Evolutionary conservation across 2,113 vertebrate genomes (phyloP), one percentile per base, ranked within the genome.

Genomic region (Dryoscopus gambensis): DNA sequence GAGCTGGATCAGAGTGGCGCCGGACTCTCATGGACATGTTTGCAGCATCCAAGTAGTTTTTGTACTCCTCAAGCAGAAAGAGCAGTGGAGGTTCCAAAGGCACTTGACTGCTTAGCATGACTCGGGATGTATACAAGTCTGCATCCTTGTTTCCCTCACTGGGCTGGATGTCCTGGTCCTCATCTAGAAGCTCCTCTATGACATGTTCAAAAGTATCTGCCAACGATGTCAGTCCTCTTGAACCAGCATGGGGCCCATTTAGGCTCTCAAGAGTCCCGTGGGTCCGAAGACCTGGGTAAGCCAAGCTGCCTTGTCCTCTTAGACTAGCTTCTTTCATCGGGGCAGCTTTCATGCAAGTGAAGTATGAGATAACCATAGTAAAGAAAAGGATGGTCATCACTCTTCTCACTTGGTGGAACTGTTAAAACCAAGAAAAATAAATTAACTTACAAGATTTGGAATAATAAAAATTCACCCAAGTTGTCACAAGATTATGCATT

Each of bases 301-400:
- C 98, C 98, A 99, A 98, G 98, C 99, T 98, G 98, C 99, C 98
- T 98, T 99, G 99, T 98, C 98, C 99, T 98, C 99, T 98, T 96
- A 98, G 97, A 85, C 98, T 98, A 91, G 98, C 98, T 97, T 99
- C 99, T 98, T 99, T 99, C 99, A 99, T 99, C 35, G 99, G 99
- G 98, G 99, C 99, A 98, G 99, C 99, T 98, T 99, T 99, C 99
- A 99, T 99, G 99, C 99, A 99, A 99, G 99, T 99, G 98, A 99
- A 99, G 99, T 99, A 99, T 98, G 99, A 99, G 99, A 99, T 99
- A 99, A 99, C 99, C 99, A 99, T 99, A 99, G 99, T 99, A 99
- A 99, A 99, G 98, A 99, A 99, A 99, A 99, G 99, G 99, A 99
- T 99, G 99, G 99, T 99, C 99, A 99, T 99, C 99, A 99, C 99